Base-by-base conservation (phyloP, 2,888 invertebrate genomes). In the Ectemnius cavifrons region DNA sequence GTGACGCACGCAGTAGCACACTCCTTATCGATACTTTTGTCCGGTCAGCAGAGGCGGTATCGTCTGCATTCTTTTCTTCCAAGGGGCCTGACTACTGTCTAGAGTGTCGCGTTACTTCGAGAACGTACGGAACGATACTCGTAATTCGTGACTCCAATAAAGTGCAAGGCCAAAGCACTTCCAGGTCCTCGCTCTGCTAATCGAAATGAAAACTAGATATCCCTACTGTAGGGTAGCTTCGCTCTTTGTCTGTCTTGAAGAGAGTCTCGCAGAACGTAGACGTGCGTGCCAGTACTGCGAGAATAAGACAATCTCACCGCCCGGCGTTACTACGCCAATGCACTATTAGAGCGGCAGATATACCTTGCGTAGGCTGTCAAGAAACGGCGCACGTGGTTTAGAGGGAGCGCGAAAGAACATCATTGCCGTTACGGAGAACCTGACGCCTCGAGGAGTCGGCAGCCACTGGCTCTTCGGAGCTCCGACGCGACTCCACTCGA, bases 351-450 rank as follows among this genome's bases (percentile, higher is more conserved):
- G 52, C 52, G 52, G 16, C n/a, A 52, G 16, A 16, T 52, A 52
- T 4, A 52, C 5, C n/a, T 11, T 6, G 37, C 20, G 63, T 8
- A 16, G 81, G 84, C 86, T 88, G 88, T 87, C 89, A 88, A 83
- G 81, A 0, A 4, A 14, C 84, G 85, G 83, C 86, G 87, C 89
- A 89, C 89, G 89, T 89, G 89, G 87, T 66, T 81, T 94, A 94
- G 94, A 92, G 94, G 94, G 89, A 95, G 95, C 92, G 94, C 94
- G 91, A 92, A 73, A 91, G 92, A 75, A 93, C 92, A 73, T 92
- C 90, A 79, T 92, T 92, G 92, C 92, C 91, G 75, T 84, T 76
- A 75, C 92, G 91, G 93, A 94, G 91, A 93, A 93, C 88, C 83
- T 85, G 85, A 89, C 89, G 89, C 83, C 86, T 84, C 89, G 85